phyloP scores from a whole-genome alignment of 1,140 invertebrate species.

The Samia ricini region DNA sequence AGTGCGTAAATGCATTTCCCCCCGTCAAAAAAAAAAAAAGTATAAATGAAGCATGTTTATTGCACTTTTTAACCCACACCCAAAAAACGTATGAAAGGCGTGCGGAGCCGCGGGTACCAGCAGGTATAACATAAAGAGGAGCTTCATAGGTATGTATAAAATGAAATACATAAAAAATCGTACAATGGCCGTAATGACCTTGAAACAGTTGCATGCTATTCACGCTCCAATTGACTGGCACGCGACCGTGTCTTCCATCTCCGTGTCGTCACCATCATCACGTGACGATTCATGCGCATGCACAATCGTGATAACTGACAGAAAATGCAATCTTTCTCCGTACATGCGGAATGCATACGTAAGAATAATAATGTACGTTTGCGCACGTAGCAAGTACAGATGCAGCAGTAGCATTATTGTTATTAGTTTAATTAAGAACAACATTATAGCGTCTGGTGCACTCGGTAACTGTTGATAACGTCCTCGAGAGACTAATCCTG shows the following conservation, averaged over 20 bases:
- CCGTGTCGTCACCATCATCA: slow-evolving; percentile 18
- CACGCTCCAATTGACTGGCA: slow-evolving; percentile 26
- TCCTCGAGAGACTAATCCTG: not conserved
- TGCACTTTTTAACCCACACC: too few species aligned
- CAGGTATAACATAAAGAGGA: not conserved
- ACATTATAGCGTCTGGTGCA: not conserved
- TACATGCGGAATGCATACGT: not conserved
- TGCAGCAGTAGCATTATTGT: not conserved
- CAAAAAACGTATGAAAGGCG: too few species aligned
- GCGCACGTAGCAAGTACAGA: not conserved
- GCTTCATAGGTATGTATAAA: not conserved
- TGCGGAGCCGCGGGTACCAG: not conserved
- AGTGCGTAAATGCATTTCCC: too few species aligned
- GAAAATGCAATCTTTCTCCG: not conserved
- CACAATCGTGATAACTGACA: slow-evolving; percentile 12
- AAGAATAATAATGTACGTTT: not conserved
- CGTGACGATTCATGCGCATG: slow-evolving; percentile 19
- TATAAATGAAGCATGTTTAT: too few species aligned
- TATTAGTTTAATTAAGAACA: not conserved
- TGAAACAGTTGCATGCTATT: slow-evolving; percentile 23
- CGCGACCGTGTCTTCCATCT: slow-evolving; percentile 18
- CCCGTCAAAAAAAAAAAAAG: too few species aligned
- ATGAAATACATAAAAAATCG: not conserved
- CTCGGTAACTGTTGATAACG: not conserved
- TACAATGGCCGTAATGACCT: slow-evolving; percentile 16